Evolutionary conservation across 2,888 invertebrate species (phyloP), one percentile per base, ranked within the genome.

Genomic region (Drosophila meridiana): DNA sequence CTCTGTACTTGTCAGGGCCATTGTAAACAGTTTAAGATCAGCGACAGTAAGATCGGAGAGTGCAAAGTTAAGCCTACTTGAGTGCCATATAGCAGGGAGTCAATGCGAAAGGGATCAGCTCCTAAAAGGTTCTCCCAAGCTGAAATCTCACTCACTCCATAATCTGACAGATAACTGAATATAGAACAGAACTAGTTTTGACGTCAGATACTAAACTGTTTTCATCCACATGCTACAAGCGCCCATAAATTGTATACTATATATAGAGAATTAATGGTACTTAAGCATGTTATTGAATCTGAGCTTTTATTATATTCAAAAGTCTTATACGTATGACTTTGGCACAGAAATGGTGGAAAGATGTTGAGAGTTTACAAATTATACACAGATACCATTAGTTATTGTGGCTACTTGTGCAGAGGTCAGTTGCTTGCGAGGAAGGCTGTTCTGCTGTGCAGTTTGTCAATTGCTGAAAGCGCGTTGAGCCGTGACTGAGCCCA

Each of bases 21-120:
- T 81, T 82, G 86, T 78, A 74, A 82, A 76, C 78, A 85, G 73
- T 79, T 85, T 73, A 75, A 88, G 76, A 69, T 71, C 68, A 7
- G 58, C 38, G 66, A 67, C 71, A 59, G 66, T 61, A 81, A 81
- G 81, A 73, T 79, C 65, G 42, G 43, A 30, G 59, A 59, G 75
- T 52, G 50, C 82, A 87, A 70, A 77, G 78, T 85, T 50, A 45
- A 34, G 55, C 20, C 55, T 4, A 40, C 55, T 55, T 34, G 36
- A n/a, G 34, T 45, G 13, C 47, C 47, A 2, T 28, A 14, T 4
- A 20, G 2, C n/a, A 26, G 20, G 36, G 26, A 26, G 26, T 20
- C 38, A 5, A 9, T 9, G 36, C 6, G 13, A 38, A 11, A 8
- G 40, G 11, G 20, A 30, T 40, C 26, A 9, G 13, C 30, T 14